phyloP scores from a whole-genome alignment of 2,797 vertebrate species.

The Gymnopithys bicolor region DNA sequence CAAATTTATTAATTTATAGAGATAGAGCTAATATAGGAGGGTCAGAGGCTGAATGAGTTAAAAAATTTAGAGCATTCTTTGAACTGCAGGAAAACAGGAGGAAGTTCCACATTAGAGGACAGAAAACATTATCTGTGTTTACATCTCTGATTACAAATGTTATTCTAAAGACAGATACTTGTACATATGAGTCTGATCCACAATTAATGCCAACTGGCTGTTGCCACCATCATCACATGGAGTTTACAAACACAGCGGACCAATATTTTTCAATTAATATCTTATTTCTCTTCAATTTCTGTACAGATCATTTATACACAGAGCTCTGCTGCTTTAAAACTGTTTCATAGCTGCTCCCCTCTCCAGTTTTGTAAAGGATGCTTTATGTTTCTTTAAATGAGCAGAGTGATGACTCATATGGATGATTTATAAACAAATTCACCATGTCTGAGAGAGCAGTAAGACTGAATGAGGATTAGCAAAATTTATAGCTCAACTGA shows the following conservation, averaged over 20 bases:
- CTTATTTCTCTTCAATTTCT: not conserved
- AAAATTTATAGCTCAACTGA: slow-evolving; percentile 53
- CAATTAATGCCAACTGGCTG: not conserved
- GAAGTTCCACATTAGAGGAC: not conserved
- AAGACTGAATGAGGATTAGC: slow-evolving; percentile 42
- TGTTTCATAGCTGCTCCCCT: not conserved
- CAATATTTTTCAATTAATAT: not conserved
- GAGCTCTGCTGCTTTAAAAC: not conserved
- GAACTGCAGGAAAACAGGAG: not conserved
- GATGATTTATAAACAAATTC: slow-evolving; percentile 55
- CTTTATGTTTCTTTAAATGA: slow-evolving; percentile 41
- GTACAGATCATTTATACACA: not conserved
- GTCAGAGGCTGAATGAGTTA: not conserved
- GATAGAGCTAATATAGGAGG: not conserved
- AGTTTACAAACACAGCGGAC: not conserved
- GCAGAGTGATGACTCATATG: slow-evolving; percentile 17
- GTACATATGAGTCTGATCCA: not conserved
- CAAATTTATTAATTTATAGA: not conserved
- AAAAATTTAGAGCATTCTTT: not conserved
- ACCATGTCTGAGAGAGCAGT: slow-evolving; percentile 17
- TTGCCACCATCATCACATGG: rapidly evolving
- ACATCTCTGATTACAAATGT: not conserved
- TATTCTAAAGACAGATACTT: not conserved
- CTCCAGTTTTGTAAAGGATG: not conserved
- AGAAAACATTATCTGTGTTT: not conserved